A percentile compares a stretch with the other conserved stretches of the same genome.
Conservation (phyloP, 2,797 vertebrate species). For the Cuniculus paca region DNA sequence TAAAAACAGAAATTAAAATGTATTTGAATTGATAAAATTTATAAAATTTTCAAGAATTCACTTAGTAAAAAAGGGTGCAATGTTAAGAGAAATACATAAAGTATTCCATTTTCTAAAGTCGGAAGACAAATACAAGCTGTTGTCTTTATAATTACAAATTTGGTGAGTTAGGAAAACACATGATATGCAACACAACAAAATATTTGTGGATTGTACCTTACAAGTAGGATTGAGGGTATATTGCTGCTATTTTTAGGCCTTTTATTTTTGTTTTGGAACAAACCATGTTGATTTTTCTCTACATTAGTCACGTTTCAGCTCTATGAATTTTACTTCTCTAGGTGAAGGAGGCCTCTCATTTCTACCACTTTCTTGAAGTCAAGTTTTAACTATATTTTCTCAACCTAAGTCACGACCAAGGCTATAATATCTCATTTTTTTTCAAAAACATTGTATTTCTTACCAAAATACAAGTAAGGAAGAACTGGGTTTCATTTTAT, state of each 20-base stretch:
- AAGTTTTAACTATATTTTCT: background rate
- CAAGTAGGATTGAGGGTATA: background rate
- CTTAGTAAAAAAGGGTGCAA: background rate
- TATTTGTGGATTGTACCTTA: background rate
- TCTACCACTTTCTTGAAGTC: background rate
- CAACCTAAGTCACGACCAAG: background rate
- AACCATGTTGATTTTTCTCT: background rate
- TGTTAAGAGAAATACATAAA: background rate
- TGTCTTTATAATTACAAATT: background rate
- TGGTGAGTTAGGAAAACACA: background rate
- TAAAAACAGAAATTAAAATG: constrained; percentile 11
- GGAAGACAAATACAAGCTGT: background rate
- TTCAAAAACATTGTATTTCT: background rate
- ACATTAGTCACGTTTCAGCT: background rate
- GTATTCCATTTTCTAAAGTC: background rate
- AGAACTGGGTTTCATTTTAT: background rate
- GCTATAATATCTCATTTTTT: background rate
- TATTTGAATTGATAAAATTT: background rate
- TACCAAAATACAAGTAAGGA: background rate
- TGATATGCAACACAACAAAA: background rate
- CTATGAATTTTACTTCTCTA: background rate
- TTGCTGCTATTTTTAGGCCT: background rate
- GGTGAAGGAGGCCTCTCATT: background rate
- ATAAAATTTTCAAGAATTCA: background rate
- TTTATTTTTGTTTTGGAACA: background rate